Evolutionary conservation across 2,113 vertebrate species (phyloP), one percentile per base, ranked within the genome.

Genomic region (Lonchura striata): DNA sequence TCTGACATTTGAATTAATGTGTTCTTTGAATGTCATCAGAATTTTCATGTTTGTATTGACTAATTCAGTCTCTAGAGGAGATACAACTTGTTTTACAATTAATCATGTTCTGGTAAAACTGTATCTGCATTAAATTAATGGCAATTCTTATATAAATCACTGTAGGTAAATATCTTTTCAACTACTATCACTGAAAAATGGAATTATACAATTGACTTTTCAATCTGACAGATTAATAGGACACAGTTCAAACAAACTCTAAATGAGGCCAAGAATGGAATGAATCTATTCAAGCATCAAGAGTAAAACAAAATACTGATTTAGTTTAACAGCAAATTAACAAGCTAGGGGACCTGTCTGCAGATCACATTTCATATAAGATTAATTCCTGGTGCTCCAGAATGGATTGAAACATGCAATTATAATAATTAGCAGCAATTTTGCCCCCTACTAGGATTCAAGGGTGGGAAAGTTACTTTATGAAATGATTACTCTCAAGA

Each of bases 201-300:
- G 78, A 84, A 90, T 96, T 71, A 91, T 44, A 86, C 12, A 77
- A 82, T 83, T 91, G 87, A 96, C 95, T 97, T 97, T 97, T 97
- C 93, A 95, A 77, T 86, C 83, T 97, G 90, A 87, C 88, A 95
- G 53, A 14, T 96, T 96, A 96, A 70, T 63, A 92, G 19, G 20
- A 95, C 21, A 52, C 50, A 92, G 84, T 52, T 88, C 80, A 91
- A 28, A 44, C 50, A 78, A 96, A 37, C 83, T 90, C 79, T 93
- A 96, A 74, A 65, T 95, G 81, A 97, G 92, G 80, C 50, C 69
- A 85, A 93, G 39, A 93, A 52, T 46, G 64, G 15, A 53, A 90
- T 86, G 76, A 97, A 94, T 70, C 65, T 86, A 63, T 75, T 86
- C 57, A 94, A 96, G 82, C 44, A 93, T 47, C 41, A 74, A 82